phyloP scores from a whole-genome alignment of 2,888 invertebrate genomes.

The Zygothrica quintamaculata region DNA sequence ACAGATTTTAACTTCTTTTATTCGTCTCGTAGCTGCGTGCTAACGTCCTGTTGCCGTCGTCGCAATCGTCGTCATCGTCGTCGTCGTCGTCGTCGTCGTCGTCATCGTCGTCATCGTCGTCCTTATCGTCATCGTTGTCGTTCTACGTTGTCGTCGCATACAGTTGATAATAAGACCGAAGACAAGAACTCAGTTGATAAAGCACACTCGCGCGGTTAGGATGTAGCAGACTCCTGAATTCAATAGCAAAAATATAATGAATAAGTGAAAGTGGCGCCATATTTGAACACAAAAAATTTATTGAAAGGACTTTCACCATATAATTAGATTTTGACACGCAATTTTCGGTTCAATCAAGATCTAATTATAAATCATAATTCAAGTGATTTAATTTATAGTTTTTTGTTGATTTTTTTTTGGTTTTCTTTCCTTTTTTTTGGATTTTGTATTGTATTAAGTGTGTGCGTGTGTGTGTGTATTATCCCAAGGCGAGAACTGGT shows the following conservation, averaged over 20 bases:
- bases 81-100: too few species aligned
- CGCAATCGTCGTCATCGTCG: too few species aligned
- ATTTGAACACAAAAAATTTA: constrained; percentile 9
- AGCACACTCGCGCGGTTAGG: constrained; percentile 61
- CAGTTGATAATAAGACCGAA: constrained; percentile 52
- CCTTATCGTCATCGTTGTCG: constrained; percentile 21
- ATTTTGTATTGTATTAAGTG: too few species aligned
- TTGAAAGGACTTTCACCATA: not conserved
- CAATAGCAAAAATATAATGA: not conserved
- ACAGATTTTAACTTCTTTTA: constrained; percentile 15
- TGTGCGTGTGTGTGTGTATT: not conserved
- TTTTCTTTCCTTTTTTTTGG: not conserved
- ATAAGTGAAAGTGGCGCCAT: constrained; percentile 16
- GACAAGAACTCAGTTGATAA: constrained; percentile 67
- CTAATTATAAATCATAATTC: not conserved
- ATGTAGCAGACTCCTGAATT: constrained; percentile 24
- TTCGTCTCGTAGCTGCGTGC: too few species aligned
- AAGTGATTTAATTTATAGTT: too few species aligned
- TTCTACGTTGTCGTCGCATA: constrained; percentile 21
- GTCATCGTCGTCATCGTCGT: too few species aligned
- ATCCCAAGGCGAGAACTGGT: not conserved
- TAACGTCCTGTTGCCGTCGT: too few species aligned
- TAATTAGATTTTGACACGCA: constrained; percentile 30
- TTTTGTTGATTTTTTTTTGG: not conserved
- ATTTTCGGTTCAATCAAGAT: not conserved